Conservation (phyloP, 2,888 invertebrate genomes). For the Andrena fulva region DNA sequence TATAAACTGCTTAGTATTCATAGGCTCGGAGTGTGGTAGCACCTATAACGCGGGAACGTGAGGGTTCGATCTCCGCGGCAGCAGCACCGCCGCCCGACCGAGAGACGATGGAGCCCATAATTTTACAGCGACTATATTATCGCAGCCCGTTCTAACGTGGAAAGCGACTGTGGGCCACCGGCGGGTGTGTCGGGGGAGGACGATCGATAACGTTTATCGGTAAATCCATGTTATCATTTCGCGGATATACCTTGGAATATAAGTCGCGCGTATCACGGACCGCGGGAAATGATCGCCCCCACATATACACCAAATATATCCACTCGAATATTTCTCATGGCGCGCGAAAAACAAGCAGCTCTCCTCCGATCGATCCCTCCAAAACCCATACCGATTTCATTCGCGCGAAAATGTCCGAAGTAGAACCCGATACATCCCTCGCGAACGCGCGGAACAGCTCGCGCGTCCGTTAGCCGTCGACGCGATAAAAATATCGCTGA, state of each 20-base stretch:
- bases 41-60: conserved; percentile 75
- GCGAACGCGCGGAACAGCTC: conserved; percentile 5
- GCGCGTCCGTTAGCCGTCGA: conserved; percentile 4
- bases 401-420: conserved; percentile 2
- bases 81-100: conserved; percentile 29
- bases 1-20: conserved; percentile 84
- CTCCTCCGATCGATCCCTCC: not conserved
- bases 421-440: conserved; percentile 21
- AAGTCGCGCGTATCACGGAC: conserved; percentile 35
- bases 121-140: conserved; percentile 79
- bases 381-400: conserved; percentile 7
- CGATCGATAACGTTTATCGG: conserved; percentile 66
- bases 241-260: conserved; percentile 45
- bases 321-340: not conserved
- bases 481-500: conserved; percentile 51
- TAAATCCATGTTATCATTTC: conserved; percentile 65
- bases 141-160: conserved; percentile 65
- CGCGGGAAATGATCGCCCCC: conserved; percentile 18
- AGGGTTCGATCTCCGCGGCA: conserved; percentile 76
- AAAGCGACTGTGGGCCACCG: conserved; percentile 41
- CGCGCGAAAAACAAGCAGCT: not conserved
- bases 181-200: not conserved
- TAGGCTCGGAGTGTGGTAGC: conserved; percentile 78
- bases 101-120: conserved; percentile 71
- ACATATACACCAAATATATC: conserved; percentile 11